A percentile compares a stretch with the other conserved stretches of the same genome.
phyloP scores from a whole-genome alignment of 1,140 invertebrate species.

The Spodoptera litura region DNA sequence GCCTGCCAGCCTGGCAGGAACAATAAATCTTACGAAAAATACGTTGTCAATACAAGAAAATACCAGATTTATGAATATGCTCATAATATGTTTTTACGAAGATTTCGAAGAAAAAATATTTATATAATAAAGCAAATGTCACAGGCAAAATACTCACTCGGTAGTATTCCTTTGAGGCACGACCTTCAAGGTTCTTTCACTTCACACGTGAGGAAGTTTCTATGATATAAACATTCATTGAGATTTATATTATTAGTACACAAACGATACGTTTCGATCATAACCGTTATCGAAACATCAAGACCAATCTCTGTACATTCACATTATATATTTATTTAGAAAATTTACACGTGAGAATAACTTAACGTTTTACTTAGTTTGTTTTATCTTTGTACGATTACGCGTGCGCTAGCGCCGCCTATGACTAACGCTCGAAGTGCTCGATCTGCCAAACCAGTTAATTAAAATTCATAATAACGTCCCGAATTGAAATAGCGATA shows the following conservation, averaged over 20 bases:
- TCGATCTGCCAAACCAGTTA: slow-evolving; percentile 8
- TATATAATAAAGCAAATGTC: background rate
- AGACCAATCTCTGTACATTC: no score
- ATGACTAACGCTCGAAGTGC: background rate
- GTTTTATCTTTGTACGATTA: background rate
- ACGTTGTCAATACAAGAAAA: background rate
- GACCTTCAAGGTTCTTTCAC: slow-evolving; percentile 20
- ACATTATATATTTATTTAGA: no score
- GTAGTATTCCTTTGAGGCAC: slow-evolving; percentile 6
- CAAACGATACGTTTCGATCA: no score
- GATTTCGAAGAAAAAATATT: slow-evolving; percentile 14
- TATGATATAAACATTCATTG: background rate
- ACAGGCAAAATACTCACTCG: slow-evolving; percentile 25
- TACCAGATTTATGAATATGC: background rate
- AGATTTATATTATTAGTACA: no score
- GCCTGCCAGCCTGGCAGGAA: no score
- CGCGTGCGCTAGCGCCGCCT: background rate
- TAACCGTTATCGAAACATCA: no score
- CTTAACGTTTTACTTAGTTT: background rate
- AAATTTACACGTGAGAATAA: no score
- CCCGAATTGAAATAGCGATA: background rate
- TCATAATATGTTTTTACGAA: background rate
- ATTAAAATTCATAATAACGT: slow-evolving; percentile 12
- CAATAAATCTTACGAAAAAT: background rate
- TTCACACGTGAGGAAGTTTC: background rate